phyloP scores from a whole-genome alignment of 2,113 vertebrate genomes.

The Bungarus multicinctus region DNA sequence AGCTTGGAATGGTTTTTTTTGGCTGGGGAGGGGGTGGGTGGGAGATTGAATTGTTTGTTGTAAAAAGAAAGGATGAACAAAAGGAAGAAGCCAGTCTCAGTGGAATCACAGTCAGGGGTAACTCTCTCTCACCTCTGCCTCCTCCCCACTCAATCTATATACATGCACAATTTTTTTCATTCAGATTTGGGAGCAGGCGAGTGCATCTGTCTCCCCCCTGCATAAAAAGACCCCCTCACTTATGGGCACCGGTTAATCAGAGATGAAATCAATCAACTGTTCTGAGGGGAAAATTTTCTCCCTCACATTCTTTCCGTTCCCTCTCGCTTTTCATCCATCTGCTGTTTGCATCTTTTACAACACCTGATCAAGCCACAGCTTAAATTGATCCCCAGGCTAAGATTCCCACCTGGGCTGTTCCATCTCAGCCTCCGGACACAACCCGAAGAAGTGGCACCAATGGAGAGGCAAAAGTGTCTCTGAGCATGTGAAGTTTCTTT shows the following conservation, averaged over 20 bases:
- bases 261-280: neutral
- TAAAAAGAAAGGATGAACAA: neutral
- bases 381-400: neutral
- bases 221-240: neutral
- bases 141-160: neutral
- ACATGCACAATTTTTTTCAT: neutral
- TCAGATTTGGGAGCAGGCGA: neutral
- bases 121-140: neutral
- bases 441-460: neutral
- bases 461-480: neutral
- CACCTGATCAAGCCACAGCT: neutral
- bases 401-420: neutral
- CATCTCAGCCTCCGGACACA: neutral
- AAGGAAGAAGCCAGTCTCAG: neutral
- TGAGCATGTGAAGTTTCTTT: slow-evolving; percentile 4
- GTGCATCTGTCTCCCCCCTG: too few relatives aligned
- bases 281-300: neutral
- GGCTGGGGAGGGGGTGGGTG: neutral
- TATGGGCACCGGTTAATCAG: neutral
- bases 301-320: neutral
- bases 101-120: neutral
- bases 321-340: neutral
- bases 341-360: neutral
- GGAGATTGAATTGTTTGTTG: too few relatives aligned
- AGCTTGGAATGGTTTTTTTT: neutral